These are phyloP conservation scores for Heteractis magnifica DNA, from an alignment of 92 coral and sea anemone genomes.

Conservation along the genomic window DNA sequence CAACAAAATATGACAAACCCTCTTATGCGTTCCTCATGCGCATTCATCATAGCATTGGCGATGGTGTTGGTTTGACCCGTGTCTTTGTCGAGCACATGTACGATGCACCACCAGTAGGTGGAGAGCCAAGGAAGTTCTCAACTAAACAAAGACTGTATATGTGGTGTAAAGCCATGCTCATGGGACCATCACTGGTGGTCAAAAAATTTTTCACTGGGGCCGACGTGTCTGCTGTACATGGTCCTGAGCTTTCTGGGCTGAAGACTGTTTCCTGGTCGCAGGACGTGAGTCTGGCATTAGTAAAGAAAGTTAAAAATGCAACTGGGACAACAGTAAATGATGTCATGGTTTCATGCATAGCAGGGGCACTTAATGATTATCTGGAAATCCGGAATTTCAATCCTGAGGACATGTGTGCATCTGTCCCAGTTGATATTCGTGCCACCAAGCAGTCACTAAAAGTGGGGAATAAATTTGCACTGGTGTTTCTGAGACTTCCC, in stretches of 20 bases:
- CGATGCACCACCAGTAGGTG: conserved; percentile 74
- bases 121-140: conserved; percentile 82
- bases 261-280: conserved; percentile 88
- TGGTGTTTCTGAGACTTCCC: conserved; percentile 89
- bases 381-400: conserved; percentile 45
- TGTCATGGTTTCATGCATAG: conserved; percentile 91
- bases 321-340: conserved; percentile 94
- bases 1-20: conserved; percentile 67
- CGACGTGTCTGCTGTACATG: conserved; percentile 80
- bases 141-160: conserved; percentile 82
- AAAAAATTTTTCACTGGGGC: conserved; percentile 63
- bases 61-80: conserved; percentile 88
- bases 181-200: conserved; percentile 72
- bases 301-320: conserved; percentile 72
- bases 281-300: conserved; percentile 74
- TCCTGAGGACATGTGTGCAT: conserved; percentile 90
- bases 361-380: conserved; percentile 86
- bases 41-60: conserved; percentile 91
- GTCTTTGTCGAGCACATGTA: conserved; percentile 83
- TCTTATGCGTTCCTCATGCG: conserved; percentile 76
- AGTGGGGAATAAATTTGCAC: conserved; percentile 80
- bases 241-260: conserved; percentile 77
- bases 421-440: conserved; percentile 92
- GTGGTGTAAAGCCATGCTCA: conserved; percentile 91
- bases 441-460: conserved; percentile 70